phyloP scores from a whole-genome alignment of 1,140 invertebrate genomes.

The Tetramorium parvispinum region DNA sequence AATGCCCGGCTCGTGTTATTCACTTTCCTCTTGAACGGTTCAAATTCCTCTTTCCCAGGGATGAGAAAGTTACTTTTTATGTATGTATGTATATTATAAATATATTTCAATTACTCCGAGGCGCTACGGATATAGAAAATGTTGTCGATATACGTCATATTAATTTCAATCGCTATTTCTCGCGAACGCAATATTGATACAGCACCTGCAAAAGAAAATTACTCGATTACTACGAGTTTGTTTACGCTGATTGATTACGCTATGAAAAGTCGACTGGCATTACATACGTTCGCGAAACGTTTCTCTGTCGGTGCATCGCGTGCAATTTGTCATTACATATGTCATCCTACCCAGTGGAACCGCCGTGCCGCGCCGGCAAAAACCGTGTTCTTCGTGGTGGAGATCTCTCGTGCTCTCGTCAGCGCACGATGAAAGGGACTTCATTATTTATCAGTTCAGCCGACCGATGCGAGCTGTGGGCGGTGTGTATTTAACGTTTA shows the following conservation, averaged over 20 bases:
- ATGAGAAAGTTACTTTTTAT: too few species aligned
- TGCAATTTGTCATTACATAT: conserved; percentile 79
- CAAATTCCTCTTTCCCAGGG: conserved; percentile 65
- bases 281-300: neutral
- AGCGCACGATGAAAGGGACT: conserved; percentile 73
- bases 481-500: neutral
- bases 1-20: conserved; percentile 37
- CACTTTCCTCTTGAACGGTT: conserved; percentile 26
- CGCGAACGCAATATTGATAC: neutral
- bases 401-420: conserved; percentile 68
- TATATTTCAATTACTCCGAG: too few species aligned
- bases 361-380: conserved; percentile 48
- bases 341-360: conserved; percentile 58
- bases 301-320: conserved; percentile 65
- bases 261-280: conserved; percentile 13
- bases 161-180: too few species aligned
- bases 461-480: conserved; percentile 31
- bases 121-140: too few species aligned
- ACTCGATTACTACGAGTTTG: neutral
- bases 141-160: too few species aligned
- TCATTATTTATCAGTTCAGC: conserved; percentile 78
- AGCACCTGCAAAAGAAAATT: conserved; percentile 11
- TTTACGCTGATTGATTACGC: too few species aligned
- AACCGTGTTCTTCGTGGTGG: conserved; percentile 69
- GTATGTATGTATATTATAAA: too few species aligned